Base-by-base conservation (phyloP, 2,888 invertebrate genomes). In the Dichetophora obliterata region DNA sequence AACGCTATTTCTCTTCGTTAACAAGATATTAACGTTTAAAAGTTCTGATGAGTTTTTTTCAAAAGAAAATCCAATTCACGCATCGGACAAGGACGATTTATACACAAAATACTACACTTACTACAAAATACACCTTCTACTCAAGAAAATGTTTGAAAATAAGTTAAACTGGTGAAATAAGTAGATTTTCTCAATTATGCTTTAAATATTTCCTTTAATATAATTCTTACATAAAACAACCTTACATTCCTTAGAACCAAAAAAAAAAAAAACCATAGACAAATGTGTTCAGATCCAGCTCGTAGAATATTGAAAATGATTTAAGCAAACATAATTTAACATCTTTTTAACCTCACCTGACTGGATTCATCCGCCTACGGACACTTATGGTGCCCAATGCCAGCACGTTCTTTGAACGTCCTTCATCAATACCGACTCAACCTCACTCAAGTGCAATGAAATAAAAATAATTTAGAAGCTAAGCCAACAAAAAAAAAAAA, bases 381-480 rank as follows among this genome's bases (percentile, higher is more conserved):
- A 27, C 54, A 22, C 54, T 54, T 2, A 54, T 8, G 54, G 54
- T 37, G 57, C 57, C 2, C 63, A 31, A 27, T 19, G 27, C 22
- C 27, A n/a, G 6, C 61, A 61, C 63, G 34, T 34, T 19, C 2
- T n/a, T 24, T 19, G 19, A 37, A n/a, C n/a, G 22, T 27, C 50
- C 11, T 48, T 16, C 48, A 14, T 69, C 50, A 50, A 52, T 52
- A 16, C 27, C 27, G n/a, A 24, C 50, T n/a, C n/a, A 54, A 27
- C 37, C 43, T 37, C 16, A 11, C 52, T 19, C 34, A 54, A 57
- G 22, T 57, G 43, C 57, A 71, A 57, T 59, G 22, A 37, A 71
- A 22, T 71, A 57, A 57, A 71, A 69, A 27, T 69, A 50, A 69
- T 69, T 27, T 22, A 50, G 14, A 69, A 14, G 16, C 57, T 14